Evolutionary conservation across 1,140 invertebrate genomes (phyloP).

Genomic region (Chlorops oryzae): DNA sequence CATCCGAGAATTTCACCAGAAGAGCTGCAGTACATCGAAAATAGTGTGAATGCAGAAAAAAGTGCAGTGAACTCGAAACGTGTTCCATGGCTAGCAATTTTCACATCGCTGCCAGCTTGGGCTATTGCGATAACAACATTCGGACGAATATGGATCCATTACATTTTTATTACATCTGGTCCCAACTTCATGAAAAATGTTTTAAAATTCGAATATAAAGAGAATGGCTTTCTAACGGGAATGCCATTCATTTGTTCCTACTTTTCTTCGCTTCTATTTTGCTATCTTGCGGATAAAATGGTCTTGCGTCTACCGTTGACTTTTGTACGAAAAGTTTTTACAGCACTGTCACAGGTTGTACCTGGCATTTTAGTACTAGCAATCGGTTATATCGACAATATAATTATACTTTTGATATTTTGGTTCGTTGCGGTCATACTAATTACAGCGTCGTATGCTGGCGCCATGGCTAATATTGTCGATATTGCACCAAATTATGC

Average conservation of each 20-base stretch:
- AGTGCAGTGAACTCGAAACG: constrained; percentile 36
- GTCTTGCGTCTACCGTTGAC: constrained; percentile 55
- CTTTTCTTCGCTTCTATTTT: constrained; percentile 63
- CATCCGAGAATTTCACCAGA: constrained; percentile 67
- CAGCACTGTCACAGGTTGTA: constrained; percentile 63
- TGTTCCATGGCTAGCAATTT: constrained; percentile 70
- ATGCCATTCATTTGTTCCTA: constrained; percentile 65
- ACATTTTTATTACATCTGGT: constrained; percentile 63
- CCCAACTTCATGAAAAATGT: constrained; percentile 68
- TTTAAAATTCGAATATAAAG: constrained; percentile 62
- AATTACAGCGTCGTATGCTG: constrained; percentile 66
- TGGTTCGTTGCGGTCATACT: constrained; percentile 68
- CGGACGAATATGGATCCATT: constrained; percentile 67
- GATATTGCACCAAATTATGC: constrained; percentile 69
- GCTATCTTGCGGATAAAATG: constrained; percentile 62
- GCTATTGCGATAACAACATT: constrained; percentile 70
- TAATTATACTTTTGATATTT: constrained; percentile 54
- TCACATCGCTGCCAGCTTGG: constrained; percentile 74
- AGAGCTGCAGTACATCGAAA: constrained; percentile 66
- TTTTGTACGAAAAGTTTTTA: constrained; percentile 63
- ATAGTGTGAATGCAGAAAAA: constrained; percentile 53
- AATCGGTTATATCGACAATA: constrained; percentile 62
- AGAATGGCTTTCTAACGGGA: constrained; percentile 62
- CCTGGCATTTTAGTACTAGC: constrained; percentile 60
- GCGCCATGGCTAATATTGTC: constrained; percentile 70